Conservation (phyloP, 1,140 invertebrate genomes). For the Cyphomyrmex costatus region DNA sequence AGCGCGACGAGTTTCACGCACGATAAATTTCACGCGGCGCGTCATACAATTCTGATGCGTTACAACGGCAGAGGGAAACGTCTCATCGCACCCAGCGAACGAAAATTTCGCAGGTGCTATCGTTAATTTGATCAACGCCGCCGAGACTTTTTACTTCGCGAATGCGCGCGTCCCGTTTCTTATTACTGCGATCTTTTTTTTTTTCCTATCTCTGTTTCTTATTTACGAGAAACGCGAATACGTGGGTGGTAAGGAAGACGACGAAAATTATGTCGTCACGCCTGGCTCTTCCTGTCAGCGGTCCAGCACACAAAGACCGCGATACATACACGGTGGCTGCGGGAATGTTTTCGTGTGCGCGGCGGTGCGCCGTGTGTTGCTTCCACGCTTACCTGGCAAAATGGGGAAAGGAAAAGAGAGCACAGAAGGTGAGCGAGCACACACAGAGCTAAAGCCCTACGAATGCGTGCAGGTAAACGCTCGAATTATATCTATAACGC, state of each 20-base stretch:
- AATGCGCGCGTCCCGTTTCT: background rate
- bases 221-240: conserved; percentile 24
- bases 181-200: conserved; percentile 1
- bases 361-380: conserved; percentile 1
- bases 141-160: background rate
- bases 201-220: conserved; percentile 16
- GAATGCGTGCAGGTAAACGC: conserved; percentile 66
- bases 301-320: conserved; percentile 51
- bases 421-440: conserved; percentile 26
- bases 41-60: background rate
- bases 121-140: conserved; percentile 5
- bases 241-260: conserved; percentile 44
- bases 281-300: conserved; percentile 56
- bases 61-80: background rate
- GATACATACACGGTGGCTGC: conserved; percentile 19
- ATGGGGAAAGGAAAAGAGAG: conserved; percentile 58
- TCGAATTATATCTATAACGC: conserved; percentile 68
- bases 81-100: background rate
- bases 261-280: conserved; percentile 61
- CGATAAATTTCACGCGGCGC: conserved; percentile 31
- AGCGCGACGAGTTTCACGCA: conserved; percentile 20
- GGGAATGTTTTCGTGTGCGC: conserved; percentile 47
- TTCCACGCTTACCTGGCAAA: conserved; percentile 58
- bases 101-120: conserved; percentile 55
- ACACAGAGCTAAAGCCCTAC: background rate